Evolutionary conservation across 2,888 invertebrate genomes (phyloP), one percentile per base, ranked within the genome.

Genomic region (Spodoptera littoralis): DNA sequence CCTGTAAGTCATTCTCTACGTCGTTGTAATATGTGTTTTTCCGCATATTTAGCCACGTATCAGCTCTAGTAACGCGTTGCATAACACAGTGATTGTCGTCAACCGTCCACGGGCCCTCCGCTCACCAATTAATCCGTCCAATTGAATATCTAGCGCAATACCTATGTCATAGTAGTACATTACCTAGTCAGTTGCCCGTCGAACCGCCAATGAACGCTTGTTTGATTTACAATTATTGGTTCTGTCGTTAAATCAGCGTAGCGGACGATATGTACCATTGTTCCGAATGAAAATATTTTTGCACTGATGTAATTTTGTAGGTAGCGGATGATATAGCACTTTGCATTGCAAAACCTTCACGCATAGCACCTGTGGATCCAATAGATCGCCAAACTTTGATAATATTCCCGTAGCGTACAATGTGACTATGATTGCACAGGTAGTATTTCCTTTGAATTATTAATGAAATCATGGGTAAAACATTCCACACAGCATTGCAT

Each of bases 111-210:
- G 59, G 71, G 69, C 69, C 82, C 82, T 81, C 79, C 84, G 80
- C 81, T 88, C 86, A 80, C 84, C 89, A 91, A 92, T 93, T 92
- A 92, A 88, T 90, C 81, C 88, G 82, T 84, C 84, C 92, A 92
- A 92, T 92, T 92, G 88, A 86, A 82, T 88, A 88, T 87, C 85
- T 88, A 83, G 88, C 83, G 81, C 81, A 78, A 77, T 81, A 80
- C 77, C 80, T 83, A 83, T 73, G 72, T 62, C 70, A 66, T 45
- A 43, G 56, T 27, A 60, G n/a, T 68, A 73, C 60, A 66, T 61
- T 75, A 72, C 63, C 53, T 60, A 76, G 65, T 59, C 70, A 56
- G 57, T 47, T 58, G 70, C 60, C 52, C 56, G 73, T 68, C 72
- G 55, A 63, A 47, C 44, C 52, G 59, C 65, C 70, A 69, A 79